These are phyloP conservation scores for Onychomys leucogaster DNA, from an alignment of 2,797 vertebrate genomes.

Conservation along the genomic window DNA sequence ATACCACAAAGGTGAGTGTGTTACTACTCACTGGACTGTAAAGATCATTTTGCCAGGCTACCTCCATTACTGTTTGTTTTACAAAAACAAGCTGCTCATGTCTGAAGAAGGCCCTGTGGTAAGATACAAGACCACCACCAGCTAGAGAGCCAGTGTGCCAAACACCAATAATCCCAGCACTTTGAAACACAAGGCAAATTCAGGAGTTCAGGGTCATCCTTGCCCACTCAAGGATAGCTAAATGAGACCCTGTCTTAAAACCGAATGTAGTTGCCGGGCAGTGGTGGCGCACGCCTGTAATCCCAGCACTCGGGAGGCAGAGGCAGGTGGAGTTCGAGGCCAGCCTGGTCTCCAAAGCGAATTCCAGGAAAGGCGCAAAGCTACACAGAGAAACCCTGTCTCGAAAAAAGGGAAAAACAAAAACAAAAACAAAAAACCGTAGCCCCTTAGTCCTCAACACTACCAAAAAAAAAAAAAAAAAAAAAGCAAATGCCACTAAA, in stretches of 20 bases:
- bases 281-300: too few species aligned
- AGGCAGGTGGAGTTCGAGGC: not conserved
- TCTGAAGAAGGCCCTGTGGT: not conserved
- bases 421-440: not conserved
- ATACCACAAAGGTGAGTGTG: not conserved
- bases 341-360: too few species aligned
- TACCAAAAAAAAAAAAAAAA: not conserved
- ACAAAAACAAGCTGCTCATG: not conserved
- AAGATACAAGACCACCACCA: not conserved
- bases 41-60: not conserved
- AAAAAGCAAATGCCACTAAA: not conserved
- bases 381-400: too few species aligned
- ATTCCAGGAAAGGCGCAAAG: too few species aligned
- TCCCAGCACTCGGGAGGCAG: not conserved
- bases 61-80: not conserved
- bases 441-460: not conserved
- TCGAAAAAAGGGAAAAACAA: too few species aligned
- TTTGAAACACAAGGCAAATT: not conserved
- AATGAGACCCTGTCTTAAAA: not conserved
- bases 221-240: not conserved
- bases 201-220: not conserved
- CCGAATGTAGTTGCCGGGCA: not conserved
- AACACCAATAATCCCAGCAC: not conserved
- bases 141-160: not conserved
- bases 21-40: not conserved